Conservation (phyloP, 1,140 invertebrate species). For the Harpegnathos saltator region DNA sequence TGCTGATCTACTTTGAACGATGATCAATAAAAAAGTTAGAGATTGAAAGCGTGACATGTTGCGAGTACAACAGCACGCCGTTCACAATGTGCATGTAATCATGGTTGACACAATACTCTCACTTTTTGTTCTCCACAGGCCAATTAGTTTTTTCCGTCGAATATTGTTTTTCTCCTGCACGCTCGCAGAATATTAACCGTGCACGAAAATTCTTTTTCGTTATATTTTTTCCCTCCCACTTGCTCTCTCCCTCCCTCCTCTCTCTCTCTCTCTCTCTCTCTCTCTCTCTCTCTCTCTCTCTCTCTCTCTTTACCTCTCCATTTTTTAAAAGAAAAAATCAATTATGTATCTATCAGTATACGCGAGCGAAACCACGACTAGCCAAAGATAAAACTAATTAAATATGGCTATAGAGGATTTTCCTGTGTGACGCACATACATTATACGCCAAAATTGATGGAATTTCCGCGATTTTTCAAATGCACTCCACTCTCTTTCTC, state of each 20-base stretch:
- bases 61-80: slow-evolving; percentile 6
- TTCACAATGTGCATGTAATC: too few relatives aligned
- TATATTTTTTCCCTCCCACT: not conserved
- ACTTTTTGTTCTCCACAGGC: slow-evolving; percentile 20
- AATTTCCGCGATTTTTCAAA: too few relatives aligned
- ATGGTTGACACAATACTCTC: slow-evolving; percentile 11
- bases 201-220: not conserved
- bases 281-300: too few relatives aligned
- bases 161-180: not conserved
- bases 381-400: not conserved
- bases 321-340: slow-evolving; percentile 11
- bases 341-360: not conserved
- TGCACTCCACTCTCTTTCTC: too few relatives aligned
- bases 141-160: slow-evolving; percentile 10
- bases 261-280: too few relatives aligned
- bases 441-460: too few relatives aligned
- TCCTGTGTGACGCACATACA: too few relatives aligned
- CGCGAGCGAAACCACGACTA: not conserved
- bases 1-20: not conserved
- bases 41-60: slow-evolving; percentile 13
- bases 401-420: not conserved
- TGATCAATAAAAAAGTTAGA: slow-evolving; percentile 20
- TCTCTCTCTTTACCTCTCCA: too few relatives aligned
- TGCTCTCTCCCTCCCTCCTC: too few relatives aligned
- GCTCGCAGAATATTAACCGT: not conserved